phyloP scores from a whole-genome alignment of 2,888 invertebrate genomes.

The Smittia aterrima region DNA sequence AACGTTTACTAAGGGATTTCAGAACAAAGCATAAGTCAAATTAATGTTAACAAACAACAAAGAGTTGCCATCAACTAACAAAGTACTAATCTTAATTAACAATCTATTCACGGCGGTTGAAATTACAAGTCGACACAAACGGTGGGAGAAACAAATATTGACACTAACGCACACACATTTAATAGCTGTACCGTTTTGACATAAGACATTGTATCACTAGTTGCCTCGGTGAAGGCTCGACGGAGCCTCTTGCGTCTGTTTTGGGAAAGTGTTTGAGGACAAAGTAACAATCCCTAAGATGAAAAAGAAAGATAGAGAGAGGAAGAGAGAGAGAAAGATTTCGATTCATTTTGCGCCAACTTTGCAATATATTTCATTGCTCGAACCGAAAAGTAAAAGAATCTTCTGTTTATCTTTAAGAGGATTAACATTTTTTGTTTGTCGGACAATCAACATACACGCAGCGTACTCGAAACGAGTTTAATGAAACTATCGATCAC shows the following conservation, averaged over 20 bases:
- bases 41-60: too few relatives aligned
- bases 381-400: too few relatives aligned
- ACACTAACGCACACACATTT: neutral
- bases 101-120: too few relatives aligned
- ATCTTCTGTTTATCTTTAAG: too few relatives aligned
- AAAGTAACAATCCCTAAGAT: slow-evolving; percentile 78
- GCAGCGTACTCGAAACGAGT: neutral
- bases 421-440: neutral
- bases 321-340: neutral
- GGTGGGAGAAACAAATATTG: too few relatives aligned
- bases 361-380: too few relatives aligned
- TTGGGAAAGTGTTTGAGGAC: slow-evolving; percentile 87
- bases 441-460: neutral
- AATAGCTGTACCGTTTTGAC: slow-evolving; percentile 77
- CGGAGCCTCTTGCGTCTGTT: slow-evolving; percentile 80
- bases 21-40: too few relatives aligned
- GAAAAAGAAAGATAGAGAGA: neutral
- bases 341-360: neutral
- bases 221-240: slow-evolving; percentile 86
- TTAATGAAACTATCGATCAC: slow-evolving; percentile 22
- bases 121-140: too few relatives aligned
- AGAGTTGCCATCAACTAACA: too few relatives aligned
- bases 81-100: too few relatives aligned
- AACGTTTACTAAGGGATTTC: too few relatives aligned
- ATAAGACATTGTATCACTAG: slow-evolving; percentile 83